Evolutionary conservation across 2,113 vertebrate species (phyloP), one percentile per base, ranked within the genome.

Genomic region (Pseudorhombus dupliciocellatus): DNA sequence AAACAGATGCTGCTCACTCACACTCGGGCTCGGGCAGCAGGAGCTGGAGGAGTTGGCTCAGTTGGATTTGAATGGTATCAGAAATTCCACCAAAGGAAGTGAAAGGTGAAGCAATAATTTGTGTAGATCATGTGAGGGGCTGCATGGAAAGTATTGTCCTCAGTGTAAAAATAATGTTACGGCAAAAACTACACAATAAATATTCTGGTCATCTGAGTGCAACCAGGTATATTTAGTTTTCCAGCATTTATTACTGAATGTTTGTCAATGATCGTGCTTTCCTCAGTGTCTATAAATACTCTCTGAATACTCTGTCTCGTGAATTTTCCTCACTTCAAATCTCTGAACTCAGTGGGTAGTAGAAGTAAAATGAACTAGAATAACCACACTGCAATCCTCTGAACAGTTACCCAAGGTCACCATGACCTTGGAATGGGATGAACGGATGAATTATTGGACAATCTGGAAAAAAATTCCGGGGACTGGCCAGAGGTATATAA

Each of bases 191-290:
- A 24, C 24, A 28, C 3, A 25, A 18, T 22, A 30, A 30, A 54
- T 59, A 31, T 40, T 40, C 18, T 15, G n/a, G 42, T 20, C 20
- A 21, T 31, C 14, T 50, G 28, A 68, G 15, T 57, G 60, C 20
- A 63, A 66, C 48, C 12, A 58, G n/a, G 31, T 24, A 11, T n/a
- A 16, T 44, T 18, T 44, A 26, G 48, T 28, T 66, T 61, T 69
- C 46, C 30, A 52, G 10, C 50, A 22, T 69, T 61, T 51, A 51
- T 42, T 53, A 4, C 21, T 5, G 22, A 26, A 4, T 0, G 7
- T 59, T 2, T 37, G 42, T 34, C 5, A 14, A 24, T 34, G 2
- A 28, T 71, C 0, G 24, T 46, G 6, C 40, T 64, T 21, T 31
- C 65, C 24, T 53, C 5, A 42, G 28, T 67, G 16, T 6, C 5